phyloP scores from a whole-genome alignment of 1,140 invertebrate genomes.

The Capitella teleta region DNA sequence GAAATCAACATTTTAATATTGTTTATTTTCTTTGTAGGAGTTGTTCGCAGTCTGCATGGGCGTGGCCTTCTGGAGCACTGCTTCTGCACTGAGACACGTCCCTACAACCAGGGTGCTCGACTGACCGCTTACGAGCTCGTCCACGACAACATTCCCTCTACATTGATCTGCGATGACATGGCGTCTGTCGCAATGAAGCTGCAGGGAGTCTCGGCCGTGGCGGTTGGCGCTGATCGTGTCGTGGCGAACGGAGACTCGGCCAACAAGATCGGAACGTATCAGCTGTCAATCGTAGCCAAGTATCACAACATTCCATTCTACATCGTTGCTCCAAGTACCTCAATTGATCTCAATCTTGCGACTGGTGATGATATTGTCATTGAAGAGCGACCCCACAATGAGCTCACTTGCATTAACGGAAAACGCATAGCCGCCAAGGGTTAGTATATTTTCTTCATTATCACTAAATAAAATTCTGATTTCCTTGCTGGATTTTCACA shows the following conservation, averaged over 20 bases:
- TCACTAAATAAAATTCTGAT: not conserved
- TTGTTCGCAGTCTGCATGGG: constrained; percentile 69
- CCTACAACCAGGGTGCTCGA: constrained; percentile 87
- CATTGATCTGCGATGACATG: constrained; percentile 89
- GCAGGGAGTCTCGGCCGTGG: constrained; percentile 44
- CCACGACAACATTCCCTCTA: constrained; percentile 83
- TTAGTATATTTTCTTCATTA: constrained; percentile 2
- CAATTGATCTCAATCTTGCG: constrained; percentile 72
- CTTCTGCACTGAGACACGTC: constrained; percentile 93
- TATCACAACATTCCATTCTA: constrained; percentile 89
- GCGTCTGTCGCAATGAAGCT: constrained; percentile 78
- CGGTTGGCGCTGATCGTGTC: constrained; percentile 49
- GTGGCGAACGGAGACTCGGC: constrained; percentile 95
- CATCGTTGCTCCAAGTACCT: constrained; percentile 83
- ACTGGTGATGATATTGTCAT: constrained; percentile 79
- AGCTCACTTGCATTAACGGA: constrained; percentile 80
- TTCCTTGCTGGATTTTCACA: not conserved
- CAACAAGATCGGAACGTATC: constrained; percentile 97
- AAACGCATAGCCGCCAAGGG: constrained; percentile 72
- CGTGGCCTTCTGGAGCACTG: constrained; percentile 65
- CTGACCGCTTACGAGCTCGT: constrained; percentile 92
- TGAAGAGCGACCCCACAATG: constrained; percentile 77
- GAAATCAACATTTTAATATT: too few species aligned
- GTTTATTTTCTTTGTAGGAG: constrained; percentile 55
- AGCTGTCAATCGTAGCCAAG: constrained; percentile 83